phyloP scores from a whole-genome alignment of 2,888 invertebrate genomes.

The Mythimna albipuncta region DNA sequence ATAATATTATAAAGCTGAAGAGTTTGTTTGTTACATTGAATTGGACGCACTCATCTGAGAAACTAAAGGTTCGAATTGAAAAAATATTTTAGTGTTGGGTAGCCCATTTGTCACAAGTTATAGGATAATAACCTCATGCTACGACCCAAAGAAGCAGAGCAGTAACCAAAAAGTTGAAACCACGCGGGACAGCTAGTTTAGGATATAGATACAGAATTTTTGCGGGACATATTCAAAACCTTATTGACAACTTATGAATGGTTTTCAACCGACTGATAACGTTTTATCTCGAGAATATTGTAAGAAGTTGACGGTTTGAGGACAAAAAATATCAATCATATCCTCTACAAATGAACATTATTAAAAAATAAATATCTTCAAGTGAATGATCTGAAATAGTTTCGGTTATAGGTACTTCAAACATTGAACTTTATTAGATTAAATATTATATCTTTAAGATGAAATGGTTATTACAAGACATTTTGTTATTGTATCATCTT shows the following conservation, averaged over 20 bases:
- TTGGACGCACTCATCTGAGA: too few species aligned
- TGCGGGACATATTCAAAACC: too few species aligned
- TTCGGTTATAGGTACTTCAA: background rate
- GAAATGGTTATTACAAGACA: background rate
- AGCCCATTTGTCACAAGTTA: too few species aligned
- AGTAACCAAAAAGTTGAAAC: too few species aligned
- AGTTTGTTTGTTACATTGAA: too few species aligned
- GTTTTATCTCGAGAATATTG: background rate
- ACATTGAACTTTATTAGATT: background rate
- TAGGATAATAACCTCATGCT: too few species aligned
- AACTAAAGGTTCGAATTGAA: too few species aligned
- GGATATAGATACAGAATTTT: too few species aligned
- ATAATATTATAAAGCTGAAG: too few species aligned
- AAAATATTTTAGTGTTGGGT: too few species aligned
- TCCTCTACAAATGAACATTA: background rate
- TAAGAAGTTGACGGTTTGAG: background rate
- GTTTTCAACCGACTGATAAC: background rate
- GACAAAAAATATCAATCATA: conserved; percentile 5
- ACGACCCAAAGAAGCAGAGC: too few species aligned
- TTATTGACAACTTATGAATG: background rate
- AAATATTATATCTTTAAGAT: background rate
- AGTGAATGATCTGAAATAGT: background rate
- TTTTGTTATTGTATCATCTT: background rate
- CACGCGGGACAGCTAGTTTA: too few species aligned
- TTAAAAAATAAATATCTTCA: background rate